Percentiles rank a stretch among this genome's conserved stretches.
These are phyloP conservation scores for Mus minutoides DNA, from an alignment of 2,797 vertebrate genomes.

Conservation along the genomic window DNA sequence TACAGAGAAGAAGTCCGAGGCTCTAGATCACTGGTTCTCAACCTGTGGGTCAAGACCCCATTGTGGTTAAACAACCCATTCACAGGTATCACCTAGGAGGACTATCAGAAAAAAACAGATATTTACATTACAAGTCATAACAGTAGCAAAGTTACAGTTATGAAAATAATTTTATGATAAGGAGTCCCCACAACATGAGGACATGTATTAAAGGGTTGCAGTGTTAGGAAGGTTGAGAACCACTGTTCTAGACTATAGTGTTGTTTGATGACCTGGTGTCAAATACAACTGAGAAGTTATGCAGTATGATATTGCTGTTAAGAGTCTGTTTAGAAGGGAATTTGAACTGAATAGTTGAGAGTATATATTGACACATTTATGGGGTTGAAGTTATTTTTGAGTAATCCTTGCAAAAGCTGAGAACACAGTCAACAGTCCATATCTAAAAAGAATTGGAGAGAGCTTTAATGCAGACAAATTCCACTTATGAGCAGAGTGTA, in stretches of 20 bases:
- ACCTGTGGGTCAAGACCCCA: background rate
- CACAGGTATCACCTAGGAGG: background rate
- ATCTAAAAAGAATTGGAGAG: background rate
- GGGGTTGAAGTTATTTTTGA: background rate
- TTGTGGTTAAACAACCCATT: background rate
- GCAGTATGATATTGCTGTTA: background rate
- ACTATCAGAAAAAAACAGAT: background rate
- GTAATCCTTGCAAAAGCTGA: too few species aligned
- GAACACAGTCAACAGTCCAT: background rate
- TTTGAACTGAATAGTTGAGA: background rate
- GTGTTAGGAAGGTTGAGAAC: background rate
- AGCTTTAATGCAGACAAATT: background rate
- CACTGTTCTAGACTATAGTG: background rate
- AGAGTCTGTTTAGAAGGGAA: background rate
- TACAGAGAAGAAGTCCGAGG: background rate
- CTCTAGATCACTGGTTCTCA: background rate
- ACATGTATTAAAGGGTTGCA: background rate
- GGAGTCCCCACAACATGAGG: background rate
- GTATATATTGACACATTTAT: background rate
- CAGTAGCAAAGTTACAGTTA: background rate
- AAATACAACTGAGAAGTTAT: background rate
- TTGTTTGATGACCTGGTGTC: background rate
- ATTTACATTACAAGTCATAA: background rate
- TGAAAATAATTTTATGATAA: background rate
- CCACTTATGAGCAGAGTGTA: background rate